Conservation (phyloP, 2,113 vertebrate species). For the Pardalotus punctatus region DNA sequence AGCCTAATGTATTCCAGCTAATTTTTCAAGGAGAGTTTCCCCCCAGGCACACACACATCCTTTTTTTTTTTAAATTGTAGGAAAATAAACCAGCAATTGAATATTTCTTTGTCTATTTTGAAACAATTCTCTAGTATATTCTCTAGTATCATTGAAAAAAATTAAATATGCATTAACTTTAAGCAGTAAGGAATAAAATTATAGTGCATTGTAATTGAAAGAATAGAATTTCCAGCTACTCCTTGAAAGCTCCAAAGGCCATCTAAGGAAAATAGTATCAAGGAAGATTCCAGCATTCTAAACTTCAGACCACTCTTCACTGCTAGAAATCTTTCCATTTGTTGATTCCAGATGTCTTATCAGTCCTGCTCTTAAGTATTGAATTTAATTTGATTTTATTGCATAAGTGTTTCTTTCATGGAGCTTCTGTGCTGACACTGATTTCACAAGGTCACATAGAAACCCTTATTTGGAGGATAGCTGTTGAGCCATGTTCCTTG, state of each 20-base stretch:
- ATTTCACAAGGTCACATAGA: neutral
- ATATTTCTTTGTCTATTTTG: neutral
- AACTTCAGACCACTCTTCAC: neutral
- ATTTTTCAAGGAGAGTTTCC: neutral
- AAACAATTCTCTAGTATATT: neutral
- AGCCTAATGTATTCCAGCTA: neutral
- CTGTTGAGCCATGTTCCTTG: neutral
- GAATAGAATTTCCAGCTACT: neutral
- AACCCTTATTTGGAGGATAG: neutral
- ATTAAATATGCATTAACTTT: neutral
- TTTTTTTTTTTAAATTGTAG: neutral
- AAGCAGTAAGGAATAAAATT: neutral
- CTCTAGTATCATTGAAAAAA: neutral
- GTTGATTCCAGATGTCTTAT: neutral
- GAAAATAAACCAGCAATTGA: neutral
- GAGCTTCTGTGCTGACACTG: neutral
- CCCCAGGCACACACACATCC: rapidly evolving
- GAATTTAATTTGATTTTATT: neutral
- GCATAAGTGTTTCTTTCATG: neutral
- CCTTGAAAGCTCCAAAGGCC: neutral
- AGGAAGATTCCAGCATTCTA: neutral
- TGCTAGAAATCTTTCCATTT: neutral
- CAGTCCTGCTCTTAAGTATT: neutral
- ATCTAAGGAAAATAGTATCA: neutral
- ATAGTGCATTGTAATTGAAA: neutral